Percentiles rank a stretch among this genome's conserved stretches.
Conservation (phyloP, 92 coral and sea anemone species). For the Palythoa grandiflora region DNA sequence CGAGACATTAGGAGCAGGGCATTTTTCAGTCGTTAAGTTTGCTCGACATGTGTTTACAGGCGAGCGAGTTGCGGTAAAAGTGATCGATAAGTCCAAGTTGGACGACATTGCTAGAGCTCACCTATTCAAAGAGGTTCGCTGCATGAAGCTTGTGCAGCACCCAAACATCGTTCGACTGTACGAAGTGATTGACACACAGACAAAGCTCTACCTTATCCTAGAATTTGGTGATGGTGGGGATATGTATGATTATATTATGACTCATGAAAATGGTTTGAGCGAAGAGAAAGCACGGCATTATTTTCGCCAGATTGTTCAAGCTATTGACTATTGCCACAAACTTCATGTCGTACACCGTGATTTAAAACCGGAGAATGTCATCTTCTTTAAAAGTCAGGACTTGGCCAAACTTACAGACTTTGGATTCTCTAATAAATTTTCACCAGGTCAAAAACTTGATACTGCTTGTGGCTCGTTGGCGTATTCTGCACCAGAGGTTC, state of each 20-base stretch:
- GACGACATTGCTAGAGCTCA: slow-evolving; percentile 93
- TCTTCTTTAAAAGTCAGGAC: slow-evolving; percentile 94
- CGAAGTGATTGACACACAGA: slow-evolving; percentile 97
- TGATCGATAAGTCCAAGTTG: slow-evolving; percentile 96
- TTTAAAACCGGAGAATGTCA: slow-evolving; percentile 98
- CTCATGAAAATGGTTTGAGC: slow-evolving; percentile 90
- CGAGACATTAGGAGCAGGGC: slow-evolving; percentile 95
- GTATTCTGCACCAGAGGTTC: slow-evolving; percentile 98
- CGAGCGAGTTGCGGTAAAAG: slow-evolving; percentile 98
- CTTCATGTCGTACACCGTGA: slow-evolving; percentile 97
- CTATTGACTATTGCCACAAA: slow-evolving; percentile 99
- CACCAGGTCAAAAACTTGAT: slow-evolving; percentile 96
- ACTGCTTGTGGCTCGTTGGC: slow-evolving; percentile 98
- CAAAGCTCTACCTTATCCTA: slow-evolving; percentile 93
- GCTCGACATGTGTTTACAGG: slow-evolving; percentile 99
- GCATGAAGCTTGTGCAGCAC: slow-evolving; percentile 99
- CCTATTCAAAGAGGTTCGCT: slow-evolving; percentile 94
- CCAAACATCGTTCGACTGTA: slow-evolving; percentile 98
- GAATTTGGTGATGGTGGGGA: slow-evolving; percentile 99
- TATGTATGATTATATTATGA: slow-evolving; percentile 99
- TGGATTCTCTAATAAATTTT: slow-evolving; percentile 96
- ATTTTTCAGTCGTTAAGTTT: slow-evolving; percentile 96
- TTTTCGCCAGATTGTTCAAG: slow-evolving; percentile 97
- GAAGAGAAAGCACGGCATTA: slow-evolving; percentile 97
- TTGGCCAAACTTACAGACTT: slow-evolving; percentile 99